A percentile compares a stretch with the other conserved stretches of the same genome.
Evolutionary conservation across 2,797 vertebrate species (phyloP).

Genomic region (Pelochelys cantorii): DNA sequence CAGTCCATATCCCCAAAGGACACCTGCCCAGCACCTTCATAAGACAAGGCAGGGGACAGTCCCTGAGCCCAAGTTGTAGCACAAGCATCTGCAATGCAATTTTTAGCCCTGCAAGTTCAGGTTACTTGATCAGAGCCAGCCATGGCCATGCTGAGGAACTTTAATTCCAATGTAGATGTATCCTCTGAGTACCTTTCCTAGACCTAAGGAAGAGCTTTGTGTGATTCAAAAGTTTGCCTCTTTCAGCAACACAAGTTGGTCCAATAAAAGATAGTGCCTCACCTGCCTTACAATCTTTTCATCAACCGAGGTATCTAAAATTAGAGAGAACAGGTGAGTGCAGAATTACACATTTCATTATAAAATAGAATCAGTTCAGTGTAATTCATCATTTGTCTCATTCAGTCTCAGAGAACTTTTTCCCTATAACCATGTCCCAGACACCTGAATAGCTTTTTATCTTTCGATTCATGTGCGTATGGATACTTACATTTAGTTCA

Average conservation of each 20-base stretch:
- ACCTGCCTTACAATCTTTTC: too few species aligned
- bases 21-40: not conserved
- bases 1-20: not conserved
- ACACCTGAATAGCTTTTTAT: not conserved
- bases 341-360: not conserved
- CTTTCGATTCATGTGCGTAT: not conserved
- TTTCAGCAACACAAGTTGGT: not conserved
- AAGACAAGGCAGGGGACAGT: not conserved
- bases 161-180: not conserved
- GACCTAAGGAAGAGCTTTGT: not conserved
- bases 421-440: fast-evolving
- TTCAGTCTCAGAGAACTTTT: not conserved
- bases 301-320: too few species aligned
- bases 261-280: not conserved
- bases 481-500: not conserved
- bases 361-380: not conserved
- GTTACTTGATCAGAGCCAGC: not conserved
- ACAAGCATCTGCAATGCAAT: too few species aligned
- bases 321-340: not conserved
- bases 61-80: too few species aligned
- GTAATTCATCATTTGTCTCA: not conserved
- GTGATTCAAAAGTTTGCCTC: not conserved
- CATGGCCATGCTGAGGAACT: not conserved
- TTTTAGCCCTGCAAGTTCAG: not conserved
- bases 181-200: not conserved